These are phyloP conservation scores for Uromys caudimaculatus DNA, from an alignment of 2,797 vertebrate species.

Conservation along the genomic window DNA sequence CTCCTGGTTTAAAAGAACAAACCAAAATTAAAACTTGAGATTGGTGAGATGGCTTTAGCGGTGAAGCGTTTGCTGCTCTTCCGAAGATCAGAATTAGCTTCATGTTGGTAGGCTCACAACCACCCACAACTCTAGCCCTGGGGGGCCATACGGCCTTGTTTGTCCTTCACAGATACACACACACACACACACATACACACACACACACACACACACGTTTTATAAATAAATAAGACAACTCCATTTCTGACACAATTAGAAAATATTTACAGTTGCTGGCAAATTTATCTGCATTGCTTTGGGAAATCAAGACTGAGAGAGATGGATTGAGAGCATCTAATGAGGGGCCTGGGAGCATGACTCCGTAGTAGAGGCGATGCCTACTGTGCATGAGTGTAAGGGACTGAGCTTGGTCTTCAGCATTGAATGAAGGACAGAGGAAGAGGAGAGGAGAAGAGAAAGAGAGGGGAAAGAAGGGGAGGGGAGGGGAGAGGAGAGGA, in stretches of 20 bases:
- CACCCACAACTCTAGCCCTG: neutral
- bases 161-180: neutral
- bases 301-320: neutral
- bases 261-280: neutral
- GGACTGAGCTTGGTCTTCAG: neutral
- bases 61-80: neutral
- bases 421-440: neutral
- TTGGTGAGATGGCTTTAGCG: neutral
- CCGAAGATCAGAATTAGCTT: neutral
- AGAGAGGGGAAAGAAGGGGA: too few relatives aligned
- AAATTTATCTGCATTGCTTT: neutral
- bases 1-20: neutral
- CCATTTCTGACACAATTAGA: neutral
- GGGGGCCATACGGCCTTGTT: neutral
- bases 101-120: neutral
- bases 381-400: neutral
- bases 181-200: too few relatives aligned
- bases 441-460: too few relatives aligned
- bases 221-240: neutral
- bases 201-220: neutral
- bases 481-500: too few relatives aligned
- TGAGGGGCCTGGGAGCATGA: too few relatives aligned
- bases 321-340: neutral
- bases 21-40: neutral
- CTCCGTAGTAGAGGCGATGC: neutral